A percentile compares a stretch with the other conserved stretches of the same genome.
phyloP scores from a whole-genome alignment of 2,797 vertebrate species.

The Bradypodion pumilum region DNA sequence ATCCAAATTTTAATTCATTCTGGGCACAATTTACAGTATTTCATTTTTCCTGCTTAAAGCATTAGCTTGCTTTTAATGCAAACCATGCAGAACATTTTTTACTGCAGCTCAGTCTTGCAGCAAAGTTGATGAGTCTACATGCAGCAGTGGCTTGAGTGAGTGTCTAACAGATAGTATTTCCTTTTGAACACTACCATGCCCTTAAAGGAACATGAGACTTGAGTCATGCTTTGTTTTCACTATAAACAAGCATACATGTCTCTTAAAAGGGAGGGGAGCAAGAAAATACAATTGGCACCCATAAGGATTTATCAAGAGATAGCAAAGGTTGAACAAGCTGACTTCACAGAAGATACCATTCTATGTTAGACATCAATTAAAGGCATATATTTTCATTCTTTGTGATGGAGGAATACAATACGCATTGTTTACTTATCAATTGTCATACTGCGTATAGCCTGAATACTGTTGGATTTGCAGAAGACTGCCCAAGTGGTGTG shows the following conservation, averaged over 20 bases:
- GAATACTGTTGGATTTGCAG: too few species aligned
- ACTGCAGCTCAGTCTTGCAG: neutral
- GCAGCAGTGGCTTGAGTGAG: neutral
- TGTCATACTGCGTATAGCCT: too few species aligned
- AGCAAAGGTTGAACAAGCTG: neutral
- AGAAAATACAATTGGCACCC: neutral
- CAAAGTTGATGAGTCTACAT: neutral
- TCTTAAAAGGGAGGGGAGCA: neutral
- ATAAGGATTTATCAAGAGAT: neutral
- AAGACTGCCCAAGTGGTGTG: too few species aligned
- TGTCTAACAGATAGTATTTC: neutral
- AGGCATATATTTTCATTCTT: conserved; percentile 1
- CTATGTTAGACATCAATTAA: conserved; percentile 27
- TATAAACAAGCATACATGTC: neutral
- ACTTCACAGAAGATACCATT: neutral
- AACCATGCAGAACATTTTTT: neutral
- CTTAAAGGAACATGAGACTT: neutral
- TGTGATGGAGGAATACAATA: neutral
- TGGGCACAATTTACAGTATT: too few species aligned
- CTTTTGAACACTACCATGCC: neutral
- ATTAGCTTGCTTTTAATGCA: neutral
- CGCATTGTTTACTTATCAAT: neutral
- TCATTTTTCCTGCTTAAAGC: too few species aligned
- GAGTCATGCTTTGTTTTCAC: neutral
- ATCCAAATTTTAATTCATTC: neutral